Conservation (phyloP, 2,113 vertebrate species). For the Octodon degus region DNA sequence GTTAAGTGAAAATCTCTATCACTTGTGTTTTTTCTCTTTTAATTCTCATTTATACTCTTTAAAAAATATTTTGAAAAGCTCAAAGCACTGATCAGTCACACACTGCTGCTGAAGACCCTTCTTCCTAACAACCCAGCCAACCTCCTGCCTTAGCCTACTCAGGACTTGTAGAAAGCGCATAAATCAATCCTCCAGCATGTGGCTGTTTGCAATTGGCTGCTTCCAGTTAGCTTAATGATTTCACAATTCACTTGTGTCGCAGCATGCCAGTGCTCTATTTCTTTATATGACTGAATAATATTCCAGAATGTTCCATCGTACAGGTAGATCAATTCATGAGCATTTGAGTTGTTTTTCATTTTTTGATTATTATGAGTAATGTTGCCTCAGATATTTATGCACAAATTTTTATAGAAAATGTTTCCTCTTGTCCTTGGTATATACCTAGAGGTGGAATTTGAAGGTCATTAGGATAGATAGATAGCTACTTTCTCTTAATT, state of each 20-base stretch:
- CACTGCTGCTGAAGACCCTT: rapidly evolving
- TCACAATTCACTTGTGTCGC: no score
- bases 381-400: background rate
- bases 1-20: no score
- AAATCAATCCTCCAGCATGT: background rate
- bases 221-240: background rate
- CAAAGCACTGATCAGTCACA: background rate
- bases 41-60: no score
- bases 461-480: background rate
- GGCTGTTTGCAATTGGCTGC: background rate
- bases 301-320: background rate
- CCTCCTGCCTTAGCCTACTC: background rate
- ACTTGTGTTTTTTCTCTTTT: no score
- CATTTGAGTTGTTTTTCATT: background rate
- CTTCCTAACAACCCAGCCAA: no score
- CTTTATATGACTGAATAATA: background rate
- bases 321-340: background rate
- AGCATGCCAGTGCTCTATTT: background rate
- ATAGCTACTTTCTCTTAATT: no score
- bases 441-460: background rate
- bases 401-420: background rate
- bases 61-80: no score
- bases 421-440: background rate
- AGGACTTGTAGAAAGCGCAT: background rate
- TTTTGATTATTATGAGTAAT: background rate